phyloP scores from a whole-genome alignment of 2,113 vertebrate genomes.

The Myanophis thanlyinensis region DNA sequence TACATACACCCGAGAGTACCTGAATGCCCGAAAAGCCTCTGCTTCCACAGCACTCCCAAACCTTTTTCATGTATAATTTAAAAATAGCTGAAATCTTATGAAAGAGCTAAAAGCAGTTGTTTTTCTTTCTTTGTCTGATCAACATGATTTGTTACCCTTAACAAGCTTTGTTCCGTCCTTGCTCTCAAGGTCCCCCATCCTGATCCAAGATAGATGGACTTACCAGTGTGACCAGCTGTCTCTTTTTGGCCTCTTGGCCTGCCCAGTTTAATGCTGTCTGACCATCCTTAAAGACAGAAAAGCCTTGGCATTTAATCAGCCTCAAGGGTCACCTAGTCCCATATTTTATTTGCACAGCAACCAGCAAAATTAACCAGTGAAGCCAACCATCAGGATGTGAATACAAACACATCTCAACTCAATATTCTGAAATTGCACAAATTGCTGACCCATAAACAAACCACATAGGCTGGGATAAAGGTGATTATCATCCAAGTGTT shows the following conservation, averaged over 20 bases:
- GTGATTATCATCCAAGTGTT: background rate
- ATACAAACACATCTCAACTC: background rate
- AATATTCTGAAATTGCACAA: background rate
- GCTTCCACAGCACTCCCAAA: background rate
- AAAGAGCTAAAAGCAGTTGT: background rate
- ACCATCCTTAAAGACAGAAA: background rate
- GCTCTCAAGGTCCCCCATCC: background rate
- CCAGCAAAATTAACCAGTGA: background rate
- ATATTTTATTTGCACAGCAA: background rate
- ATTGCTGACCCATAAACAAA: background rate
- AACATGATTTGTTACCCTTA: background rate
- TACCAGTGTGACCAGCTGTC: background rate
- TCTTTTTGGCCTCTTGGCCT: background rate
- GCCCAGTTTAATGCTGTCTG: background rate
- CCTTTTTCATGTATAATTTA: background rate
- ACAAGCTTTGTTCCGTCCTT: background rate
- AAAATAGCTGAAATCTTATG: background rate
- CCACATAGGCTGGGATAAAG: background rate
- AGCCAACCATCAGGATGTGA: background rate
- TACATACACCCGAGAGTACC: rapidly evolving
- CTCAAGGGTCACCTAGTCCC: background rate
- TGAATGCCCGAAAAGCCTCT: background rate
- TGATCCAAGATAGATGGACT: background rate
- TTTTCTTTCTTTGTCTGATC: background rate
- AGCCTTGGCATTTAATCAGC: background rate